Evolutionary conservation across 2,797 vertebrate species (phyloP).

Genomic region (Gambusia yucatana): DNA sequence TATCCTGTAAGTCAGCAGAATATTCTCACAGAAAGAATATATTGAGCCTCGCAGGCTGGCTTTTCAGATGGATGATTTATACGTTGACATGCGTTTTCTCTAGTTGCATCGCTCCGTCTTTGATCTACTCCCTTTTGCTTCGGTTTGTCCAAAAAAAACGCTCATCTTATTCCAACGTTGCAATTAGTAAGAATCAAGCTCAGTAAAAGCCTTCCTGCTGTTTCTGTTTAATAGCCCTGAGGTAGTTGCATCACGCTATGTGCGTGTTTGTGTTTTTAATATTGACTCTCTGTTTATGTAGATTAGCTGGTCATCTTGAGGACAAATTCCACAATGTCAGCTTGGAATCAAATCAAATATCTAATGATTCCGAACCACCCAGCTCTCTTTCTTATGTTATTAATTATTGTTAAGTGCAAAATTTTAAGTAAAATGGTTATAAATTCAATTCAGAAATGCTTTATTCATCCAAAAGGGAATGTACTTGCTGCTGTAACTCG

Average conservation of each 20-base stretch:
- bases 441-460: background rate
- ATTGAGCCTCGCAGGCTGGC: background rate
- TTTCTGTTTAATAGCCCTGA: background rate
- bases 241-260: background rate
- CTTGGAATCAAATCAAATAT: constrained; percentile 1
- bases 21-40: constrained; percentile 21
- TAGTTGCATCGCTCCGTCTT: background rate
- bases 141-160: background rate
- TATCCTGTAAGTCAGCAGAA: constrained; percentile 42
- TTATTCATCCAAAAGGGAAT: background rate
- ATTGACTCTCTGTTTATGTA: background rate
- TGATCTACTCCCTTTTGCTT: background rate
- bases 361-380: too few relatives aligned
- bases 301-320: background rate
- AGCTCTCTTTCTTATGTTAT: background rate
- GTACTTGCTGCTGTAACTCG: too few relatives aligned
- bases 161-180: background rate
- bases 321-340: background rate
- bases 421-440: background rate
- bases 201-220: background rate
- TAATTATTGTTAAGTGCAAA: background rate
- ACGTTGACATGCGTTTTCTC: background rate
- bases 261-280: background rate
- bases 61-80: constrained; percentile 3
- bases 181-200: background rate